A percentile compares a stretch with the other conserved stretches of the same genome.
These are phyloP conservation scores for Caprella mutica DNA, from an alignment of 2,888 invertebrate genomes.

Conservation along the genomic window DNA sequence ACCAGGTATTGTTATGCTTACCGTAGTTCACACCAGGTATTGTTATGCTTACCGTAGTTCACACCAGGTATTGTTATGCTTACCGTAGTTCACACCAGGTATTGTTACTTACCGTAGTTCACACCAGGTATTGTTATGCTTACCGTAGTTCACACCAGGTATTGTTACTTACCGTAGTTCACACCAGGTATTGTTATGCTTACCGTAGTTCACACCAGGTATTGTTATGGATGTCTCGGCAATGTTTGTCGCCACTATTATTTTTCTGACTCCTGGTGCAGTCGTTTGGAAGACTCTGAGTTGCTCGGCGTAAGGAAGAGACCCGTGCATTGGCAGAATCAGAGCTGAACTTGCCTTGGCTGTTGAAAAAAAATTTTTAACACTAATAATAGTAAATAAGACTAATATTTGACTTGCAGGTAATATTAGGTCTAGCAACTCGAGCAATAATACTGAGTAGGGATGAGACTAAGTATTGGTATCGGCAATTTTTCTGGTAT, in stretches of 20 bases:
- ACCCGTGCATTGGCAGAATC: slow-evolving; percentile 84
- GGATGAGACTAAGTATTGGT: neutral
- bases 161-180: neutral
- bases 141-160: no score
- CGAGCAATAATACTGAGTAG: neutral
- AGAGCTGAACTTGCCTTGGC: slow-evolving; percentile 43
- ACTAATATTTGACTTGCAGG: neutral
- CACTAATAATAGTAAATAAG: neutral
- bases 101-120: no score
- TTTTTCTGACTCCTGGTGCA: slow-evolving; percentile 61
- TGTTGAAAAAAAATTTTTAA: neutral
- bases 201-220: slow-evolving; percentile 79
- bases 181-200: slow-evolving; percentile 34
- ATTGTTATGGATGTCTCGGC: slow-evolving; percentile 96
- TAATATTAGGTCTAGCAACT: neutral
- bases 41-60: no score
- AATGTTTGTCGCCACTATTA: slow-evolving; percentile 88
- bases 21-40: no score
- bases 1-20: no score
- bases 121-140: no score
- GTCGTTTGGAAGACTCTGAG: slow-evolving; percentile 66
- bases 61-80: no score
- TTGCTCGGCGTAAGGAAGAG: slow-evolving; percentile 72
- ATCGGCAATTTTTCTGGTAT: neutral
- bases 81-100: no score